Percentiles rank a stretch among this genome's conserved stretches.
Evolutionary conservation across 92 coral and sea anemone species (phyloP).

Genomic region (Porites cylindrica): DNA sequence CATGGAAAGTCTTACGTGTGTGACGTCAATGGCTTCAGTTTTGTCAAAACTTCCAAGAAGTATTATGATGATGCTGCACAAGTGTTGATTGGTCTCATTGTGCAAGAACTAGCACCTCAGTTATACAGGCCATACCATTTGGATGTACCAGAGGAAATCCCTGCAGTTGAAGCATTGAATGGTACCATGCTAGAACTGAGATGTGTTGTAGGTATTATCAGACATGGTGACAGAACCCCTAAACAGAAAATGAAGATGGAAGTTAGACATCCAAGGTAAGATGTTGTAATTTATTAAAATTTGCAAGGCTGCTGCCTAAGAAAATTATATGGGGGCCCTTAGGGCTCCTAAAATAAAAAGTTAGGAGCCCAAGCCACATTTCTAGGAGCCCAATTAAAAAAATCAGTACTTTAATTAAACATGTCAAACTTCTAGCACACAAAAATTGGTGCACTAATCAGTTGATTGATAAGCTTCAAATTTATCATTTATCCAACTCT

Average conservation of each 20-base stretch:
- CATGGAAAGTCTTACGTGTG: constrained; percentile 98
- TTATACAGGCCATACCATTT: constrained; percentile 79
- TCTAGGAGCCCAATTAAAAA: no score
- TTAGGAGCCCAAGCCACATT: no score
- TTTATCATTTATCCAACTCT: no score
- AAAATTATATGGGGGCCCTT: no score
- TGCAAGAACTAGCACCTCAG: constrained; percentile 95
- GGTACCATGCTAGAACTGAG: constrained; percentile 92
- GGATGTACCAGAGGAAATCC: constrained; percentile 76
- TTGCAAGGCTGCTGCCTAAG: neutral
- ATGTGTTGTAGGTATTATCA: constrained; percentile 93
- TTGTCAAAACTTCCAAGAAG: constrained; percentile 98
- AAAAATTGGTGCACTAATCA: no score
- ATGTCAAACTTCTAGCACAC: no score
- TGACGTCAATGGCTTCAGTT: constrained; percentile 99
- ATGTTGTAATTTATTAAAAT: neutral
- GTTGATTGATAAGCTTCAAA: no score
- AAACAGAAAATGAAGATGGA: constrained; percentile 99
- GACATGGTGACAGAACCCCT: constrained; percentile 99
- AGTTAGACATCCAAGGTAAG: constrained; percentile 91
- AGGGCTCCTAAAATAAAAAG: no score
- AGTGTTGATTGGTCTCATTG: constrained; percentile 87
- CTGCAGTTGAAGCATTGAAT: constrained; percentile 81
- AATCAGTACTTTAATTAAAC: no score
- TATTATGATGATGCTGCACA: constrained; percentile 97